phyloP scores from a whole-genome alignment of 2,888 invertebrate genomes.

The Trissoscelio sp. region DNA sequence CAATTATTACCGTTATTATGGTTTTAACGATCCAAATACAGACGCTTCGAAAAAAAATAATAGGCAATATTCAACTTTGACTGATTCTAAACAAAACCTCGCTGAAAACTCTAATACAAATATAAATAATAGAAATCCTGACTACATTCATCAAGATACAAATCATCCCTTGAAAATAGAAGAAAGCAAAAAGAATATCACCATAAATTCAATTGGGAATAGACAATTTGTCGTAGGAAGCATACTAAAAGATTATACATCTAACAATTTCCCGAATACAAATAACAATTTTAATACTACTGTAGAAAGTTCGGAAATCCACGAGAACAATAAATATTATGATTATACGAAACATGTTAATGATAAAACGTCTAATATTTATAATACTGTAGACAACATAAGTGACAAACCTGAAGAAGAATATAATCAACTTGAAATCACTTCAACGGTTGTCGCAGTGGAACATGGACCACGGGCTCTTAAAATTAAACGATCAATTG shows the following conservation, averaged over 20 bases:
- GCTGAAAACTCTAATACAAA: slow-evolving; percentile 74
- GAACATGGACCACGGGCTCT: slow-evolving; percentile 83
- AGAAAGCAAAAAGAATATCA: slow-evolving; percentile 70
- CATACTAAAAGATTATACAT: slow-evolving; percentile 85
- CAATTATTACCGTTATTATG: slow-evolving; percentile 78
- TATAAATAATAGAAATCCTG: slow-evolving; percentile 78
- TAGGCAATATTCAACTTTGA: slow-evolving; percentile 70
- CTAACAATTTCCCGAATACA: slow-evolving; percentile 9
- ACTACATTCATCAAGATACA: slow-evolving; percentile 70
- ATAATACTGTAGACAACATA: slow-evolving; percentile 17
- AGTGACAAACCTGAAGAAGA: slow-evolving; percentile 75
- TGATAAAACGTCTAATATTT: slow-evolving; percentile 37
- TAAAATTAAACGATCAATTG: slow-evolving; percentile 70
- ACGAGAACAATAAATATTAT: slow-evolving; percentile 65
- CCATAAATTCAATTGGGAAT: slow-evolving; percentile 71
- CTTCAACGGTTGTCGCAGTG: slow-evolving; percentile 80
- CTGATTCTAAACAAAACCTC: slow-evolving; percentile 73
- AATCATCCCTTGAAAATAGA: slow-evolving; percentile 77
- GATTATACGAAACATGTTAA: slow-evolving; percentile 66
- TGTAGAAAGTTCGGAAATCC: slow-evolving; percentile 60
- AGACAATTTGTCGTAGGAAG: slow-evolving; percentile 88
- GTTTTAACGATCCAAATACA: slow-evolving; percentile 80
- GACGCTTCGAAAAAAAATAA: slow-evolving; percentile 81
- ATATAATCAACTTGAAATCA: slow-evolving; percentile 68
- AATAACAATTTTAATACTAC: slow-evolving; percentile 19